A percentile compares a stretch with the other conserved stretches of the same genome.
Evolutionary conservation across 2,797 vertebrate species (phyloP).

Genomic region (Onychomys leucogaster): DNA sequence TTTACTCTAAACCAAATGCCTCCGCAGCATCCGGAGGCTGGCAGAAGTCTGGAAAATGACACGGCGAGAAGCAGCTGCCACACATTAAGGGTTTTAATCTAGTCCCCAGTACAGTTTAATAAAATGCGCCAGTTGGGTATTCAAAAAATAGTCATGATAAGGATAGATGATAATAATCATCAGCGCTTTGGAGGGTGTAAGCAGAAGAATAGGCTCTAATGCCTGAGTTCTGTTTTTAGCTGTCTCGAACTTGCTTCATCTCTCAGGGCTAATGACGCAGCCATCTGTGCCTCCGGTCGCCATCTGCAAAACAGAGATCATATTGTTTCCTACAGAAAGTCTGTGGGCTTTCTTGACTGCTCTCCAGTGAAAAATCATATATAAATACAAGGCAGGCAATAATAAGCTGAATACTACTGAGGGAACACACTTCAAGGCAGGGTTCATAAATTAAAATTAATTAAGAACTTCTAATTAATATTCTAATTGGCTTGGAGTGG

Average conservation of each 20-base stretch:
- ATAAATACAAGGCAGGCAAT: slow-evolving; percentile 55
- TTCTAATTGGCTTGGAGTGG: background rate
- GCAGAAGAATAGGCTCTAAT: slow-evolving; percentile 17
- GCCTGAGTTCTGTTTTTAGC: slow-evolving; percentile 65
- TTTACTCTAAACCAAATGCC: slow-evolving; percentile 23
- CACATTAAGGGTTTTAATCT: slow-evolving; percentile 70
- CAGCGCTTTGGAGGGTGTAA: background rate
- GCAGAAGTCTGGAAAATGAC: slow-evolving; percentile 53
- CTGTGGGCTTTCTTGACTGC: slow-evolving; percentile 47
- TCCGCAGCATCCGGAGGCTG: background rate
- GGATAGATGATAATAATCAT: slow-evolving; percentile 7
- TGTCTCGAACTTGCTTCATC: slow-evolving; percentile 58
- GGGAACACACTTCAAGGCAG: background rate
- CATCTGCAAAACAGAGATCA: slow-evolving; percentile 58
- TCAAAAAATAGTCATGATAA: slow-evolving; percentile 73
- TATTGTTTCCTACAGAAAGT: slow-evolving; percentile 54
- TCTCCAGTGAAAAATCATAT: slow-evolving; percentile 49
- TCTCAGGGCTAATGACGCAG: slow-evolving; percentile 37
- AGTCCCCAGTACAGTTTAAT: slow-evolving; percentile 60
- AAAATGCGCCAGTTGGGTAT: slow-evolving; percentile 65
- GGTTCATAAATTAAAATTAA: slow-evolving; percentile 65
- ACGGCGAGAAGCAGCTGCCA: slow-evolving; percentile 64
- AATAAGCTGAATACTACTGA: slow-evolving; percentile 33
- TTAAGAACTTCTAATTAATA: slow-evolving; percentile 35
- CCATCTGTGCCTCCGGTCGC: slow-evolving; percentile 67